Base-by-base conservation (phyloP, 2,888 invertebrate species). In the Rugalucina vietnamica region DNA sequence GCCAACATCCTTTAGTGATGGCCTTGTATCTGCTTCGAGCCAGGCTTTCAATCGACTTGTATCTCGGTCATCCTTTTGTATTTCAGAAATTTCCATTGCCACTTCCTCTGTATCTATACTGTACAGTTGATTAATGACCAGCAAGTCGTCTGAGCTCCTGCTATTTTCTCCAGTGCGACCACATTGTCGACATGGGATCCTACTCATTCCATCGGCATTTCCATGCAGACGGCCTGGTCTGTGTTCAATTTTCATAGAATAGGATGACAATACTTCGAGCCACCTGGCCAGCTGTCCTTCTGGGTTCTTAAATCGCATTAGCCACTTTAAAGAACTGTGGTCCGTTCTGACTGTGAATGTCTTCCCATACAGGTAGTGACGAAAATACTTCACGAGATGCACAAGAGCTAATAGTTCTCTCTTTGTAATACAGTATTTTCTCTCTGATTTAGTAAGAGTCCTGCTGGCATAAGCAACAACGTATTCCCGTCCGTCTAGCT, bases 291-390 rank as follows among this genome's bases (percentile, higher is more conserved):
- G 37, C 37, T 65, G 60, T 24, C 65, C 70, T 69, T 76, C 43
- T 43, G 32, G 24, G 27, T 77, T 29, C 34, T 76, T 79, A 29
- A 84, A 83, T 1, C 57, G 39, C 10, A 79, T 39, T 18, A 89
- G 73, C 84, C 84, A 88, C 50, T 37, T 32, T 36, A 89, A 75
- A 21, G 83, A 57, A n/a, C 79, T 72, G 77, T 89, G 86, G 54
- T 90, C 89, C 8, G 81, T 84, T 10, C 84, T 37, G 3, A 85
- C 57, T 0, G 79, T 36, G 43, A 84, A 82, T 10, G 49, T 37
- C 24, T 72, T 21, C 1, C 89, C 82, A 54, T 71, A 84, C 2
- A 90, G 39, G 49, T 89, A 90, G 39, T 81, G 72, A 8, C 81
- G 81, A 60, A 83, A 90, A 27, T 84, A 65, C 37, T 76, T 76